These are phyloP conservation scores for Carassius gibelio DNA, from an alignment of 2,113 vertebrate species.

Conservation along the genomic window DNA sequence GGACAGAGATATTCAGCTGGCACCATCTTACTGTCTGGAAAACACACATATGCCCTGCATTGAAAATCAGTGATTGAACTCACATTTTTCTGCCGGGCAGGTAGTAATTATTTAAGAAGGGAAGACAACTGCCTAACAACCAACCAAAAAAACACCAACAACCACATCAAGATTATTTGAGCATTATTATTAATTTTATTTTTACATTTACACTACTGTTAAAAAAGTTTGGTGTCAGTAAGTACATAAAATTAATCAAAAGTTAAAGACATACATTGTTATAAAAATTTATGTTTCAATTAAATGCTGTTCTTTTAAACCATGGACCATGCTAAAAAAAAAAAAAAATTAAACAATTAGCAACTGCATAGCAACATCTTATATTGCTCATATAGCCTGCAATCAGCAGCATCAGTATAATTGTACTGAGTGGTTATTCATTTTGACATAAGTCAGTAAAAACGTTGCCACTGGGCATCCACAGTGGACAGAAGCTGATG, in stretches of 20 bases:
- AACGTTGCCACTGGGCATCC: not conserved
- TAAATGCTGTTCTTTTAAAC: no score
- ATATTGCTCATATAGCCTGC: not conserved
- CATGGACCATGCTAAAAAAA: no score
- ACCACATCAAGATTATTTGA: not conserved
- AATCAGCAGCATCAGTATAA: slow-evolving; percentile 21
- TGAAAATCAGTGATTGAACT: not conserved
- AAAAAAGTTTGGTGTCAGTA: not conserved
- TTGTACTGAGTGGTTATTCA: slow-evolving; percentile 2
- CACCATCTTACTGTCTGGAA: slow-evolving; percentile 88
- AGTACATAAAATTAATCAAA: no score
- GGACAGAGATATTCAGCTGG: slow-evolving; percentile 84
- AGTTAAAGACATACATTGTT: no score
- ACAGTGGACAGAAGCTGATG: slow-evolving; percentile 7
- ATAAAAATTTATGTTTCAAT: no score
- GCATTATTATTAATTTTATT: not conserved
- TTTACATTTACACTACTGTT: not conserved
- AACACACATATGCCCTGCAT: slow-evolving; percentile 5
- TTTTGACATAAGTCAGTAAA: slow-evolving; percentile 19
- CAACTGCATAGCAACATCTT: no score
- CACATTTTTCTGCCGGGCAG: not conserved
- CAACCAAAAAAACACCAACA: not conserved
- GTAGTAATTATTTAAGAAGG: not conserved
- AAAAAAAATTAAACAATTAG: no score
- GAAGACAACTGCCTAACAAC: not conserved